phyloP scores from a whole-genome alignment of 1,140 invertebrate genomes.

The Dendrolimus punctatus region DNA sequence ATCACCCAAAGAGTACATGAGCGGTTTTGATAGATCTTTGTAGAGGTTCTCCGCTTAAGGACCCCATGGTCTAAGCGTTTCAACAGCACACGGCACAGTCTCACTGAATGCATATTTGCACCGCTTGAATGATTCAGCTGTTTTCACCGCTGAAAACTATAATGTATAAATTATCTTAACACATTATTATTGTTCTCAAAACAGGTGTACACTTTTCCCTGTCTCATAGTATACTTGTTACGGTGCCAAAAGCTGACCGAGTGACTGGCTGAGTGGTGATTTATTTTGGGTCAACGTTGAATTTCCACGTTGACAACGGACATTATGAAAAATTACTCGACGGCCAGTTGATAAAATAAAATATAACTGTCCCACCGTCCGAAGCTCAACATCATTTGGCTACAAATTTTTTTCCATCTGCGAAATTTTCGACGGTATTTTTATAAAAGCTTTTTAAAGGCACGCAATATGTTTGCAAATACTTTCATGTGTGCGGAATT shows the following conservation, averaged over 20 bases:
- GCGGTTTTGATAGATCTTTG: too few species aligned
- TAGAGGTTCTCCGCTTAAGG: too few species aligned
- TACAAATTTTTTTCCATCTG: too few species aligned
- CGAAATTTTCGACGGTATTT: not conserved
- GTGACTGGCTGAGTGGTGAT: not conserved
- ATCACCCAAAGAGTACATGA: too few species aligned
- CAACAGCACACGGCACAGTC: too few species aligned
- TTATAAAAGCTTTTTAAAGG: not conserved
- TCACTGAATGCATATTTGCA: too few species aligned
- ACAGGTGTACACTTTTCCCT: not conserved
- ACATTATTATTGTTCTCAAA: not conserved
- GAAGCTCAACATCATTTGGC: too few species aligned
- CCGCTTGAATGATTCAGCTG: too few species aligned
- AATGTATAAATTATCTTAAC: not conserved
- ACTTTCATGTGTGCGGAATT: not conserved
- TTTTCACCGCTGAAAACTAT: too few species aligned
- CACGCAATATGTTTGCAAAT: not conserved
- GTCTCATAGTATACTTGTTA: not conserved
- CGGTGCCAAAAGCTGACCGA: constrained; percentile 5
- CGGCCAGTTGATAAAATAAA: constrained; percentile 3
- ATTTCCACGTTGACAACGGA: constrained; percentile 4
- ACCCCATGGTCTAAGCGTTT: too few species aligned
- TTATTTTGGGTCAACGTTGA: constrained; percentile 9
- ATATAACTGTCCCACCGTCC: too few species aligned
- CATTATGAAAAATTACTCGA: constrained; percentile 5